Evolutionary conservation across 2,888 invertebrate species (phyloP).

Genomic region (Mesorhabditis belari): DNA sequence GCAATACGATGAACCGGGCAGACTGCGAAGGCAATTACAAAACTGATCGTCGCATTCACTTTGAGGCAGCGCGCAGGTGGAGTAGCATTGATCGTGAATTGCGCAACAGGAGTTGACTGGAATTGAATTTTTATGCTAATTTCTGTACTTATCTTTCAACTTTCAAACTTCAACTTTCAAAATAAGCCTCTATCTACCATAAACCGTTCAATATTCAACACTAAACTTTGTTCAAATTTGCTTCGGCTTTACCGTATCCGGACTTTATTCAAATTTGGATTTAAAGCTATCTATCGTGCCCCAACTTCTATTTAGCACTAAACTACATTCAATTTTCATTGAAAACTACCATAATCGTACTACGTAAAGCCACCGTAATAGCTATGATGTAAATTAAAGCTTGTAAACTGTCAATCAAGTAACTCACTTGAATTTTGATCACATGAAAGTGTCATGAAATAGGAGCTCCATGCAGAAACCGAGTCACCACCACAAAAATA

Average conservation of each 20-base stretch:
- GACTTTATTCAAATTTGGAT: not conserved
- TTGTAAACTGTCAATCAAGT: too few species aligned
- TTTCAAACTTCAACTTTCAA: not conserved
- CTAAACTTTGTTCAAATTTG: not conserved
- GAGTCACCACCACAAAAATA: not conserved
- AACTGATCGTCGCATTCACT: constrained; percentile 23
- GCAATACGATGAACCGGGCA: not conserved
- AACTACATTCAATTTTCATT: too few species aligned
- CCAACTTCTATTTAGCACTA: too few species aligned
- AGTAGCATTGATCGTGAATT: constrained; percentile 23
- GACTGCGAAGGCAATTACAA: not conserved
- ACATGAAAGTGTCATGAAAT: not conserved
- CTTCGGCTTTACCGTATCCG: not conserved
- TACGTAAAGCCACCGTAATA: too few species aligned
- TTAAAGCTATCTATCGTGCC: too few species aligned
- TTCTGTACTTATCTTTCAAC: not conserved
- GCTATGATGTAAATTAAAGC: too few species aligned
- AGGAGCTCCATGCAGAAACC: not conserved
- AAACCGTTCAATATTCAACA: not conserved
- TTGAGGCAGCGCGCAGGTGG: constrained; percentile 20
- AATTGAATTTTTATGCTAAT: too few species aligned
- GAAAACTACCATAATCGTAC: too few species aligned
- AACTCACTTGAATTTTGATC: not conserved
- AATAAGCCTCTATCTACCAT: not conserved
- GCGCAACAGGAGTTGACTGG: constrained; percentile 27